Base-by-base conservation (phyloP, 2,797 vertebrate genomes). In the Alauda arvensis region DNA sequence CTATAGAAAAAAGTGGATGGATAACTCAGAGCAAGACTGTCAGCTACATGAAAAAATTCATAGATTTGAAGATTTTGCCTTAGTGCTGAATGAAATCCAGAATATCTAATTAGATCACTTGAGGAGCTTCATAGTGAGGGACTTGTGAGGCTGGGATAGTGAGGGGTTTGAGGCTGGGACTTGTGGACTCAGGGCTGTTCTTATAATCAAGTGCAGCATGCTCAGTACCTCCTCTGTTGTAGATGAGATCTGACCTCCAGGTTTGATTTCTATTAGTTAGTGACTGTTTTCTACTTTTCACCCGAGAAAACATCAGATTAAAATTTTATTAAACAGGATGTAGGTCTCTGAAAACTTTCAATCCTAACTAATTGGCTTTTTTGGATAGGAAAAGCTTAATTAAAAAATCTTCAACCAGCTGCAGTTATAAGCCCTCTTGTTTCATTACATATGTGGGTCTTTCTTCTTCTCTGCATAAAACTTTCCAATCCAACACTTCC, bases 321-420 rank as follows among this genome's bases (percentile, higher is more conserved):
- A 94, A 86, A 77, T 91, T 91, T 92, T 82, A 85, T 93, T 93
- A 91, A 84, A 77, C 19, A 65, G 68, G 43, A 92, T 89, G 21
- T 87, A 79, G 15, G 14, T 75, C 40, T 93, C 68, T 84, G 87
- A 92, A 91, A 93, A 91, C 3, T 93, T 89, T 88, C 76, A 46
- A 51, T 93, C 78, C 61, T 37, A 71, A 49, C 45, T 93, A 90
- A 89, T 79, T 86, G 61, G 48, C 57, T 90, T 90, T 92, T 93
- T 90, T 68, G 12, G 56, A 43, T 70, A 82, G 65, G 39, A 91
- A 57, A 81, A 83, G 29, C 59, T 83, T 88, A 83, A 90, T 91
- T 88, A 39, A 91, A 91, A 89, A 71, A 65, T 53, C 29, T 15
- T 28, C 57, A 77, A 45, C 39, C 37, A 88, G 46, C 65, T 82